phyloP scores from a whole-genome alignment of 2,113 vertebrate species.

The Diadophis punctatus region DNA sequence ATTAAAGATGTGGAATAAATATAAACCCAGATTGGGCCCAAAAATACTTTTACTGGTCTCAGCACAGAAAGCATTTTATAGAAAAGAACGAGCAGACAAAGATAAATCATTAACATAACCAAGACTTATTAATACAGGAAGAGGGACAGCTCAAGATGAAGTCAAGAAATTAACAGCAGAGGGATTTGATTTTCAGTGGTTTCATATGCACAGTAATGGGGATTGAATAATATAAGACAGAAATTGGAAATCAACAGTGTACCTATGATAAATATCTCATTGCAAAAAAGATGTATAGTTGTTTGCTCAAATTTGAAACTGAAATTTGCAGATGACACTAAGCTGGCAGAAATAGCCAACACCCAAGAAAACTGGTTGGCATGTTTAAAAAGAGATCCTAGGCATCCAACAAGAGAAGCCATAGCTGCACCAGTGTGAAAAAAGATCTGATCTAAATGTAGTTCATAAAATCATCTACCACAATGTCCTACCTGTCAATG shows the following conservation, averaged over 20 bases:
- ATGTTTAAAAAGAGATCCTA: not conserved
- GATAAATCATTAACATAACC: not conserved
- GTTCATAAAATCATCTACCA: too few relatives aligned
- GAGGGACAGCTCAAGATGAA: not conserved
- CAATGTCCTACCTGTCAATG: too few relatives aligned
- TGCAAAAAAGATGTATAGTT: not conserved
- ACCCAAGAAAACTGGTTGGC: not conserved
- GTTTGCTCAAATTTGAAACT: not conserved
- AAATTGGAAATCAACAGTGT: not conserved
- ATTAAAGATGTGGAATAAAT: not conserved
- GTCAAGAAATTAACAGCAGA: not conserved
- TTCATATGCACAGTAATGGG: not conserved
- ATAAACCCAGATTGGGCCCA: not conserved
- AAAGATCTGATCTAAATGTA: too few relatives aligned
- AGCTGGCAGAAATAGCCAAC: too few relatives aligned
- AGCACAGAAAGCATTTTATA: not conserved
- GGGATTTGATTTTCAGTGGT: not conserved
- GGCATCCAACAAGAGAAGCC: not conserved
- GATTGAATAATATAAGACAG: not conserved
- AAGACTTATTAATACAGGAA: not conserved
- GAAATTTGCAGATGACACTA: not conserved
- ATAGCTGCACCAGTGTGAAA: not conserved
- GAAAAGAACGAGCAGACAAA: not conserved
- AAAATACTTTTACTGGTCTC: not conserved
- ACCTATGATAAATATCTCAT: not conserved